Percentiles rank a stretch among this genome's conserved stretches.
These are phyloP conservation scores for Caenorhabditis macrosperma DNA, from an alignment of 2,888 invertebrate genomes.

Conservation along the genomic window DNA sequence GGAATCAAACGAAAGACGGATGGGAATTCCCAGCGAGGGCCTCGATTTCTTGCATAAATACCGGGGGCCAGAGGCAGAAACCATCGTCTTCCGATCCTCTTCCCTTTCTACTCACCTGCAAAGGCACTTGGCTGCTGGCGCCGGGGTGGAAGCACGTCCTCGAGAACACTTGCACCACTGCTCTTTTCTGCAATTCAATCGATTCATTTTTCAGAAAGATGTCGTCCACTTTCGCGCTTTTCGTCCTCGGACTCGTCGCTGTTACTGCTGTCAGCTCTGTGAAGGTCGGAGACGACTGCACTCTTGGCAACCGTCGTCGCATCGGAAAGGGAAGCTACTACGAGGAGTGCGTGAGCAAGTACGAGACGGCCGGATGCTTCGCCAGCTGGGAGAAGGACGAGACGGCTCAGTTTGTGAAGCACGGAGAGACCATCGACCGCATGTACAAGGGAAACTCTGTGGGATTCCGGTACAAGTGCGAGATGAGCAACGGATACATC, in stretches of 20 bases:
- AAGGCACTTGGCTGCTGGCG: conserved; percentile 65
- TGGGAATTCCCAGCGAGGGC: conserved; percentile 25
- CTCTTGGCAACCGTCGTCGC: conserved; percentile 39
- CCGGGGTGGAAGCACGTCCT: conserved; percentile 69
- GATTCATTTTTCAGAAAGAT: conserved; percentile 20
- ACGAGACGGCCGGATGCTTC: conserved; percentile 51
- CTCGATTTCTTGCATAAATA: conserved; percentile 9
- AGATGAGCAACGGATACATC: conserved; percentile 52
- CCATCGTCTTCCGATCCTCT: not conserved
- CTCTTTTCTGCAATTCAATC: conserved; percentile 57
- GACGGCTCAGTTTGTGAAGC: conserved; percentile 30
- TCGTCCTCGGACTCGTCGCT: conserved; percentile 15
- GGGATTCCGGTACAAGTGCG: conserved; percentile 59
- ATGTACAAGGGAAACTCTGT: conserved; percentile 44
- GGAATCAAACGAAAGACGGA: not conserved
- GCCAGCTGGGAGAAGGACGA: conserved; percentile 49
- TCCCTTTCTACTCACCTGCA: conserved; percentile 58
- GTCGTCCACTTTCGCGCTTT: conserved; percentile 25
- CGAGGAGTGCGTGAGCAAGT: conserved; percentile 53
- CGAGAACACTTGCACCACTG: conserved; percentile 51
- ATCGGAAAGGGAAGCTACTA: conserved; percentile 56
- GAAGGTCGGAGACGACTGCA: conserved; percentile 42
- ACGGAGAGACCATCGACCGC: conserved; percentile 38
- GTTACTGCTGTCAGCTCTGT: conserved; percentile 13
- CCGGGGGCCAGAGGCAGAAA: not conserved